Conservation (phyloP, 2,888 invertebrate genomes). For the Ophion costatus region DNA sequence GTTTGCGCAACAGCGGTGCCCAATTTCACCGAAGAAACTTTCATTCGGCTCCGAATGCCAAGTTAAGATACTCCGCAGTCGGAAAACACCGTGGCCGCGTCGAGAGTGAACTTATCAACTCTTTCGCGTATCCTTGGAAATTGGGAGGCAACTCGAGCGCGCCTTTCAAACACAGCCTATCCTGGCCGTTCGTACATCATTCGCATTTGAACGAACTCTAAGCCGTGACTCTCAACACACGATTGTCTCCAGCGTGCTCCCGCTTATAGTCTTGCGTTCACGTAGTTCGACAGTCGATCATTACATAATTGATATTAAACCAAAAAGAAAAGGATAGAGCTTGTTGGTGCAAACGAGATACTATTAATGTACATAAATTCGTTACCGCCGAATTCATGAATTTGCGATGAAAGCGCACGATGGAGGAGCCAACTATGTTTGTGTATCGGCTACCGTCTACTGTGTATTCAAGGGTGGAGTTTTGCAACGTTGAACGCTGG, state of each 20-base stretch:
- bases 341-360: slow-evolving; percentile 40
- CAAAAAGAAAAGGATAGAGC: background rate
- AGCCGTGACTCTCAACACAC: slow-evolving; percentile 23
- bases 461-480: background rate
- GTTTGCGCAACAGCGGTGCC: background rate
- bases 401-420: slow-evolving; percentile 50
- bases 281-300: slow-evolving; percentile 25
- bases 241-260: background rate
- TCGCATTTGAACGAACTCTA: slow-evolving; percentile 30
- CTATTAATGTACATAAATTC: slow-evolving; percentile 52
- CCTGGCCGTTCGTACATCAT: slow-evolving; percentile 18
- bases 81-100: background rate
- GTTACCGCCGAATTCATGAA: slow-evolving; percentile 53
- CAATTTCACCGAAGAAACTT: background rate
- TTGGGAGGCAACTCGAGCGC: slow-evolving; percentile 8
- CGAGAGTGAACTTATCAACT: background rate
- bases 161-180: slow-evolving; percentile 23
- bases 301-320: slow-evolving; percentile 59
- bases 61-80: too few species aligned
- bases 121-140: background rate
- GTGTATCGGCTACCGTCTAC: slow-evolving; percentile 23
- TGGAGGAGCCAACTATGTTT: slow-evolving; percentile 27
- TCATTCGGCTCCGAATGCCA: background rate
- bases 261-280: background rate
- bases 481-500: slow-evolving; percentile 19